Evolutionary conservation across 2,888 invertebrate genomes (phyloP).

Genomic region (Euzophera pinguis): DNA sequence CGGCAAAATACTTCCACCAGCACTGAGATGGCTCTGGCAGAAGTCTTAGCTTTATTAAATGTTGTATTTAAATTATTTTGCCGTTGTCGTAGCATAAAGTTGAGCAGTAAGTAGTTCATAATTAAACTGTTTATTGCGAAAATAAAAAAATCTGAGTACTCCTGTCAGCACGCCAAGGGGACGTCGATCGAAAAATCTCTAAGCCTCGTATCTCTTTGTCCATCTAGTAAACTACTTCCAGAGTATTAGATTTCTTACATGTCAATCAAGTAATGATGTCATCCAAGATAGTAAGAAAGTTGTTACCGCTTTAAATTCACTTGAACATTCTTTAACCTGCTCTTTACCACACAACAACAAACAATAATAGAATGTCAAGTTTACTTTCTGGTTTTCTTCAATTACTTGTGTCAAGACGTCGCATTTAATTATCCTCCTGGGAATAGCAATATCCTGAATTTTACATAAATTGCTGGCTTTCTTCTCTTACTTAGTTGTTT

Average conservation of each 20-base stretch:
- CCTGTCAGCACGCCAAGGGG: too few relatives aligned
- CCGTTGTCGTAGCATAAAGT: not conserved
- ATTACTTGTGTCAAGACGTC: not conserved
- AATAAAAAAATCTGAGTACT: too few relatives aligned
- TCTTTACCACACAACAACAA: too few relatives aligned
- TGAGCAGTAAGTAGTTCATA: not conserved
- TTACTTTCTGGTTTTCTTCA: not conserved
- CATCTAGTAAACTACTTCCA: too few relatives aligned
- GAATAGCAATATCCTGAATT: conserved; percentile 13
- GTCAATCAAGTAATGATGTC: too few relatives aligned
- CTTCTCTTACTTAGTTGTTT: conserved; percentile 6
- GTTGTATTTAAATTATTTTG: conserved; percentile 6
- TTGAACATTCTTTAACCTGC: too few relatives aligned
- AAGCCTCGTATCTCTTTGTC: too few relatives aligned
- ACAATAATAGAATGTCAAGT: not conserved
- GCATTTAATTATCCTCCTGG: conserved; percentile 10
- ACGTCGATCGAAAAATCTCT: too few relatives aligned
- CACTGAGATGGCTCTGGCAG: not conserved
- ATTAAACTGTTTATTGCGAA: not conserved
- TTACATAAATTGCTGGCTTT: conserved; percentile 5
- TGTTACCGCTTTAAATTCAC: too few relatives aligned
- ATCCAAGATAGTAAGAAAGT: too few relatives aligned
- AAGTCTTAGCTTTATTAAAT: not conserved
- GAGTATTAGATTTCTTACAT: too few relatives aligned
- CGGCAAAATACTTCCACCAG: not conserved